These are phyloP conservation scores for Polypterus bichir DNA, from an alignment of 2,113 vertebrate species.

Conservation along the genomic window DNA sequence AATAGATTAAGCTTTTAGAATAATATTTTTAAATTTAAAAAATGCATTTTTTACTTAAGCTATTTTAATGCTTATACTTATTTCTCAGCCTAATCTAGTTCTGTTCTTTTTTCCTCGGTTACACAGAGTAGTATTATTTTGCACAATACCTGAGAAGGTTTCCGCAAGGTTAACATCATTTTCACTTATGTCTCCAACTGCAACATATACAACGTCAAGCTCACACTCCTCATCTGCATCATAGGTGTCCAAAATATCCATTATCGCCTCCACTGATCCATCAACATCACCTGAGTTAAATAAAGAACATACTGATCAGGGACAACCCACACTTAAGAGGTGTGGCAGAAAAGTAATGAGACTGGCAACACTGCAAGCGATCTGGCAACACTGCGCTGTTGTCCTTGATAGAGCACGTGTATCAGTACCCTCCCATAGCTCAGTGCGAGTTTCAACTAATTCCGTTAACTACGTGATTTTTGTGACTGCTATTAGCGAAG, in stretches of 20 bases:
- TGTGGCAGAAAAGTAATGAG: too few species aligned
- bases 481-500: too few species aligned
- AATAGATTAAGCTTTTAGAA: too few species aligned
- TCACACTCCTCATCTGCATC: slow-evolving; percentile 69
- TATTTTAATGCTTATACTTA: background rate
- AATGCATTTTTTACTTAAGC: too few species aligned
- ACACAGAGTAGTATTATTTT: background rate
- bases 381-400: too few species aligned
- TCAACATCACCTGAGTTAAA: slow-evolving; percentile 72
- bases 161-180: slow-evolving; percentile 77
- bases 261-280: slow-evolving; percentile 78
- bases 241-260: slow-evolving; percentile 72
- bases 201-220: slow-evolving; percentile 74
- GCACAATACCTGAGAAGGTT: slow-evolving; percentile 58
- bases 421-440: too few species aligned
- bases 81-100: background rate
- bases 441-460: too few species aligned
- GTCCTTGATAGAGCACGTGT: too few species aligned
- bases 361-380: too few species aligned
- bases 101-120: background rate
- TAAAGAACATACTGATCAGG: background rate
- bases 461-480: too few species aligned
- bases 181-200: slow-evolving; percentile 78
- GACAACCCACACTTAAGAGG: background rate
- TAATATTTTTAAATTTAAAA: too few species aligned